phyloP scores from a whole-genome alignment of 1,140 invertebrate genomes.

The Octopus bimaculoides region DNA sequence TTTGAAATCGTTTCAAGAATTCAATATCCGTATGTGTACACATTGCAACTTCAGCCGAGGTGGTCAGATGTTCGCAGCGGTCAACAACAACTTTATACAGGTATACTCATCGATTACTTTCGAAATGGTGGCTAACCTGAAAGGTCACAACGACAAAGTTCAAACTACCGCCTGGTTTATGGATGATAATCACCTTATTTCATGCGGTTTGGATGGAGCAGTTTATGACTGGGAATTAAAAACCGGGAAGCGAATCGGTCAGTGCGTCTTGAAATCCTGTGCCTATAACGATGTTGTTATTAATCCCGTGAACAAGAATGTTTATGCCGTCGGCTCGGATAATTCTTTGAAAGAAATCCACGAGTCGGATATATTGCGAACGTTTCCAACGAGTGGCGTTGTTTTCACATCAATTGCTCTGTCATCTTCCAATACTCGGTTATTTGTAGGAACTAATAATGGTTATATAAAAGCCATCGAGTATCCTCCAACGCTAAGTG shows the following conservation, averaged over 20 bases:
- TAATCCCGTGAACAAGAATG: neutral
- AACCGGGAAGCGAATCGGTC: neutral
- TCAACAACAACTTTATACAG: neutral
- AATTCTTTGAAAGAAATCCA: neutral
- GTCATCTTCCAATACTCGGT: neutral
- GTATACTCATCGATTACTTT: neutral
- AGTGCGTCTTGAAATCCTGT: neutral
- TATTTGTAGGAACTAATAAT: neutral
- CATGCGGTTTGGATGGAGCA: neutral
- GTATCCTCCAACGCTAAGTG: neutral
- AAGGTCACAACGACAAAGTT: neutral
- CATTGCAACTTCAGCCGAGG: neutral
- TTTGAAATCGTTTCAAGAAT: neutral
- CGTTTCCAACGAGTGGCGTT: neutral
- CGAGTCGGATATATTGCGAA: neutral
- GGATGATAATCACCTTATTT: neutral
- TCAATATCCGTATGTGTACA: neutral
- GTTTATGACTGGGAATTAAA: neutral
- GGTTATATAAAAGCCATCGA: neutral
- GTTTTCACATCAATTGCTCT: neutral
- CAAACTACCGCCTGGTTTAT: neutral
- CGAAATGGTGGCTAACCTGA: neutral
- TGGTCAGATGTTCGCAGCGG: neutral
- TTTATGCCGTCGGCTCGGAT: constrained; percentile 1
- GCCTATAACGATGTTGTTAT: neutral